Evolutionary conservation across 2,113 vertebrate species (phyloP).

Genomic region (Aptenodytes forsteri): DNA sequence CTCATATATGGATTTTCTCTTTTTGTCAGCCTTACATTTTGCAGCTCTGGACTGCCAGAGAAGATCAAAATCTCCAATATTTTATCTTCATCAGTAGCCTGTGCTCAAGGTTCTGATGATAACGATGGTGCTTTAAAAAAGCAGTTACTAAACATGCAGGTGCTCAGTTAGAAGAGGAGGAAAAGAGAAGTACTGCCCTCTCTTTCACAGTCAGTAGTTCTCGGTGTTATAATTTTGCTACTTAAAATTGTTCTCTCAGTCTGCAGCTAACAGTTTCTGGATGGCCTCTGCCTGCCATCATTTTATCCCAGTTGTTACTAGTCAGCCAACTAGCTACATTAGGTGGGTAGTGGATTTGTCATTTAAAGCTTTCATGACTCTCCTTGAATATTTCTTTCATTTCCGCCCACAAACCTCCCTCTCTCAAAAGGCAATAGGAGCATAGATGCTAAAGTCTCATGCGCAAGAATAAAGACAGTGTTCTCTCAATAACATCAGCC

Average conservation of each 20-base stretch:
- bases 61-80: neutral
- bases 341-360: neutral
- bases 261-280: neutral
- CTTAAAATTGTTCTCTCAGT: neutral
- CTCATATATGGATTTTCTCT: neutral
- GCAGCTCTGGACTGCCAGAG: neutral
- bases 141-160: neutral
- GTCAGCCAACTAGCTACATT: neutral
- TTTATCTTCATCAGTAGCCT: neutral
- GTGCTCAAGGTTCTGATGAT: neutral
- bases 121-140: neutral
- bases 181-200: neutral
- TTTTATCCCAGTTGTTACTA: neutral
- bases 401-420: neutral
- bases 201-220: neutral
- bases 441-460: fast-evolving
- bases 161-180: neutral
- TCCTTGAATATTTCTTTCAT: neutral
- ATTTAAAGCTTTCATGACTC: neutral
- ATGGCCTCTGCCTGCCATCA: neutral
- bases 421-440: neutral
- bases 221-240: neutral
- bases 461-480: neutral
- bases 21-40: conserved; percentile 1
- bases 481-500: neutral